Conservation (phyloP, 2,888 invertebrate genomes). For the Nomada flava region DNA sequence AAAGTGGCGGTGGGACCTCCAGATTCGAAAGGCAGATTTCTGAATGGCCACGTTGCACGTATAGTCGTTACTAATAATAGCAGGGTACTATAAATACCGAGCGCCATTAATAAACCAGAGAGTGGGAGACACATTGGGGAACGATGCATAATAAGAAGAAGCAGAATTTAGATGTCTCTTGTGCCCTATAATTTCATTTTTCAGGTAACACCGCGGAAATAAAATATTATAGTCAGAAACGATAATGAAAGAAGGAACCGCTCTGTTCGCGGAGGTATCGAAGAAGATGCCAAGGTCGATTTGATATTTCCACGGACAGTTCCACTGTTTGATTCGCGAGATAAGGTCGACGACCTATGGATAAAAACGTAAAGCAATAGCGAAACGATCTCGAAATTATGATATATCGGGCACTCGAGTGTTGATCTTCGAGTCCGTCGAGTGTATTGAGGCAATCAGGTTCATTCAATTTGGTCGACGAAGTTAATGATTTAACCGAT, state of each 20-base stretch:
- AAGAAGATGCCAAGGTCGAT: too few species aligned
- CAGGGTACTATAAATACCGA: neutral
- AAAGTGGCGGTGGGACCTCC: constrained; percentile 1
- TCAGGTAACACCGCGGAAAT: too few species aligned
- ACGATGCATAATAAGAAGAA: too few species aligned
- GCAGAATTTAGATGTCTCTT: too few species aligned
- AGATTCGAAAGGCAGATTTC: constrained; percentile 31
- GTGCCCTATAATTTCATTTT: too few species aligned
- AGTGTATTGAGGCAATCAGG: too few species aligned
- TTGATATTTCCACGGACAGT: too few species aligned
- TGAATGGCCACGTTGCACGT: neutral
- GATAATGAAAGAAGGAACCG: too few species aligned
- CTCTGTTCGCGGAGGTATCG: neutral
- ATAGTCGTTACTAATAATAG: neutral
- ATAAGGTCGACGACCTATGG: neutral
- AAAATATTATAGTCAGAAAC: too few species aligned
- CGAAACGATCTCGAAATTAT: neutral
- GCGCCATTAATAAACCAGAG: neutral
- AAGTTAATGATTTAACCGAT: too few species aligned
- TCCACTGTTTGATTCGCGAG: neutral
- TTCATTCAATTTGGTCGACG: too few species aligned
- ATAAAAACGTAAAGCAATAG: neutral
- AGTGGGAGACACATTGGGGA: neutral
- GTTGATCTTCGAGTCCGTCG: neutral
- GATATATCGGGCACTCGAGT: too few species aligned